Evolutionary conservation across 2,797 vertebrate species (phyloP).

Genomic region (Mormyrops boulengeri): DNA sequence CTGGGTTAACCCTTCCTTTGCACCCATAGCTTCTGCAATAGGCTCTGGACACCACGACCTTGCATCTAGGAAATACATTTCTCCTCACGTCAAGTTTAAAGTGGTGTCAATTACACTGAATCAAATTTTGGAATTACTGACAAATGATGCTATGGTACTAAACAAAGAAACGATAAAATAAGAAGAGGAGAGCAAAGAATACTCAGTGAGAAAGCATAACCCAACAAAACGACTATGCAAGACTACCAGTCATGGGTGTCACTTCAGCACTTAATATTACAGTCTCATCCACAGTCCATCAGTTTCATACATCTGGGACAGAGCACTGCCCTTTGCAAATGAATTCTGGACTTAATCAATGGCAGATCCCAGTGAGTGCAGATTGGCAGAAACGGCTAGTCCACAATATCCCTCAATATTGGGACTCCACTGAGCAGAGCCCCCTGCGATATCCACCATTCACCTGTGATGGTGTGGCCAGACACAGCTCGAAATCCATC

Average conservation of each 20-base stretch:
- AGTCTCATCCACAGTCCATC: not conserved
- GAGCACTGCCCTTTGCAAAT: not conserved
- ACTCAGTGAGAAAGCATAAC: not conserved
- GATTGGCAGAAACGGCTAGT: not conserved
- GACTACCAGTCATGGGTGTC: not conserved
- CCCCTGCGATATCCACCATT: not conserved
- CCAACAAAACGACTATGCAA: not conserved
- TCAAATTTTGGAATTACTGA: not conserved
- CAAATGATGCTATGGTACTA: not conserved
- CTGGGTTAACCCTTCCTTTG: not conserved
- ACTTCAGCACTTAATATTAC: not conserved
- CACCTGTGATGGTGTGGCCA: not conserved
- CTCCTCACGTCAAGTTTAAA: not conserved
- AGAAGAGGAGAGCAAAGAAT: not conserved
- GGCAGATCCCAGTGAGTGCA: not conserved
- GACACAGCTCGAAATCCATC: not conserved
- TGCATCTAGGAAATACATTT: not conserved
- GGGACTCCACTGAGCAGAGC: not conserved
- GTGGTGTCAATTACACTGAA: not conserved
- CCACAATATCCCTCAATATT: not conserved
- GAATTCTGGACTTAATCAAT: not conserved
- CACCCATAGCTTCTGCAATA: not conserved
- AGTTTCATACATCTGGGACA: not conserved
- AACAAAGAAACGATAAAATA: not conserved
- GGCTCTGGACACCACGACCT: not conserved